phyloP scores from a whole-genome alignment of 2,888 invertebrate genomes.

The Hyposoter didymator region DNA sequence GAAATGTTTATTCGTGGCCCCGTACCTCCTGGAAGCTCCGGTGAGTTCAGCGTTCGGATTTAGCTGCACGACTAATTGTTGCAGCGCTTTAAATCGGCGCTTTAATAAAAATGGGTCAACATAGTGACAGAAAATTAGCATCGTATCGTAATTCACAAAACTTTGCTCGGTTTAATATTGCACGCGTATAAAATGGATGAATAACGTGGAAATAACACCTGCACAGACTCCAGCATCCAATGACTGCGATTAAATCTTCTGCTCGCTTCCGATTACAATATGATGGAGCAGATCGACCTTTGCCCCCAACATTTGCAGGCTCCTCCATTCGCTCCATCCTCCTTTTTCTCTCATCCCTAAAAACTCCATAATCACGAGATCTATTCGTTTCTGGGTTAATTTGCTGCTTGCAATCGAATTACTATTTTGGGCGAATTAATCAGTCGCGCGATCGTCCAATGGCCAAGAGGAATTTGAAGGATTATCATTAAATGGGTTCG shows the following conservation, averaged over 20 bases:
- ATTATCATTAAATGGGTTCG: neutral
- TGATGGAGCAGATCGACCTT: constrained; percentile 46
- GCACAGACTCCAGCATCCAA: constrained; percentile 31
- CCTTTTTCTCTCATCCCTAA: neutral
- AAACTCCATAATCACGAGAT: constrained; percentile 40
- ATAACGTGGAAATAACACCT: constrained; percentile 62
- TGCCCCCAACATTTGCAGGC: constrained; percentile 4
- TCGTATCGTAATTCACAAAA: constrained; percentile 61
- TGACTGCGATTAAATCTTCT: constrained; percentile 68
- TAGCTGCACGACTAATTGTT: constrained; percentile 6
- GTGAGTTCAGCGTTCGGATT: constrained; percentile 30
- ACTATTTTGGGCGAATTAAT: constrained; percentile 50
- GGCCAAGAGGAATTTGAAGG: neutral
- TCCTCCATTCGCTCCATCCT: constrained; percentile 10
- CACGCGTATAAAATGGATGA: constrained; percentile 61
- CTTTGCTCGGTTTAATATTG: constrained; percentile 30
- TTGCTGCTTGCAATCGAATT: constrained; percentile 47
- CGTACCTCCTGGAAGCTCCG: neutral
- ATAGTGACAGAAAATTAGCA: constrained; percentile 64
- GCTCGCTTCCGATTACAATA: constrained; percentile 69
- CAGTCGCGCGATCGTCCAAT: neutral
- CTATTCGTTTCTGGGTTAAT: constrained; percentile 44
- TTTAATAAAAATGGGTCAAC: constrained; percentile 63
- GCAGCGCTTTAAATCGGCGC: constrained; percentile 1
- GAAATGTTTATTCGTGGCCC: neutral